Evolutionary conservation across 2,113 vertebrate genomes (phyloP), one percentile per base, ranked within the genome.

Genomic region (Xenotilapia longispinis): DNA sequence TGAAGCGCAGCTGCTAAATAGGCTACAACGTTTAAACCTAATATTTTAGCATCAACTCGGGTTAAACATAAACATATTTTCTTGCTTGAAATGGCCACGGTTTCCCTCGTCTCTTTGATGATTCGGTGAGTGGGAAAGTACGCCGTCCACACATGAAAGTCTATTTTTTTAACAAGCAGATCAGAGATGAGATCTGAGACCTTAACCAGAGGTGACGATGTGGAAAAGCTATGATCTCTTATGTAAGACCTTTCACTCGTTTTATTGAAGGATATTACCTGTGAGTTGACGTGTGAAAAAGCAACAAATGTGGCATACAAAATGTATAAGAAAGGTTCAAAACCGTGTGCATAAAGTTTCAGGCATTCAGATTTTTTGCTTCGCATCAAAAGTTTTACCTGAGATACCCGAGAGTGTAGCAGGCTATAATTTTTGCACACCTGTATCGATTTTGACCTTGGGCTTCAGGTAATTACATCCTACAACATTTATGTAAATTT

Each of bases 181-280:
- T 92, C 87, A 90, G 88, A 93, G 80, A 54, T 12, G 57, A 89
- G 90, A 86, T 90, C 84, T 93, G 81, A 94, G 84, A 78, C 55
- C 33, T 45, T 70, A 86, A 86, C 80, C 31, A 75, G 89, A 84
- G 53, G 31, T 40, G 42, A 47, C 53, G 55, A 81, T 42, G 88
- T 80, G 87, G 82, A 87, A 87, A 23, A 2, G 26, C 49, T 60
- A 26, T 6, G 42, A 78, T 82, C 33, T 38, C 82, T 86, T 84
- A 3, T 54, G 83, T 42, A n/a, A 14, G 17, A 53, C 81, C 23
- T 38, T 19, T 26, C 86, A 36, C 70, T 36, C 1, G 7, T 40
- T 87, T 60, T 80, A 80, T 79, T 33, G 26, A 19, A 81, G 31
- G 21, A 49, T 21, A 63, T 81, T 80, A 90, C 26, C 57, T 54